Evolutionary conservation across 2,888 invertebrate genomes (phyloP).

Genomic region (Drosophila pseudotalamancana): DNA sequence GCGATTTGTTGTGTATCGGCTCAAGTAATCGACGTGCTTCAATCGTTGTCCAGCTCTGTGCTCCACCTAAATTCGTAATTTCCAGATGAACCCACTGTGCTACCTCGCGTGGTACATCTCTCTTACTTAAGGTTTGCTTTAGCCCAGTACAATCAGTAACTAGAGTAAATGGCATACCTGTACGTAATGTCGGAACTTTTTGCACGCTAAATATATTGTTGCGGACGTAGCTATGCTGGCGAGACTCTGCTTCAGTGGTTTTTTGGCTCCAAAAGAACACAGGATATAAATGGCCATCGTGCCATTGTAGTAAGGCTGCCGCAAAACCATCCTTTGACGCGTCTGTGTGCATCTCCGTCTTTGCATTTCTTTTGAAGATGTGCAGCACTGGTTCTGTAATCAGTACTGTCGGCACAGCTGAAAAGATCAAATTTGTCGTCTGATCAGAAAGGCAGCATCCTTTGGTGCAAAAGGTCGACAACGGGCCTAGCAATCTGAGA

Average conservation of each 20-base stretch:
- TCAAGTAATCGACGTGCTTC: too few species aligned
- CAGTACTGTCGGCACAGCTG: constrained; percentile 23
- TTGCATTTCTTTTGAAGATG: background rate
- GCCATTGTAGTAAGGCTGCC: background rate
- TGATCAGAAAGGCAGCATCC: constrained; percentile 10
- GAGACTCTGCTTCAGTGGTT: background rate
- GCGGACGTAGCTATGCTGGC: background rate
- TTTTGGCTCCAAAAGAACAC: background rate
- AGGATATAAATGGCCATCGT: background rate
- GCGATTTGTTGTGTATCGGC: too few species aligned
- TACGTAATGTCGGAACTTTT: too few species aligned
- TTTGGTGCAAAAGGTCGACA: constrained; percentile 8
- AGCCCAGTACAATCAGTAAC: too few species aligned
- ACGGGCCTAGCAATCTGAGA: constrained; percentile 12
- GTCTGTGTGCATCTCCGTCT: background rate
- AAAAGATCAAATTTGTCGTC: constrained; percentile 13
- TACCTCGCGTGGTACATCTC: too few species aligned
- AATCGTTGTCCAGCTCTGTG: too few species aligned
- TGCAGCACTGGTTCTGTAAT: background rate
- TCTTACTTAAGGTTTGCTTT: too few species aligned
- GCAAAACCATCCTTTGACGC: background rate
- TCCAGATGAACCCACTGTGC: too few species aligned
- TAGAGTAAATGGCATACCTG: too few species aligned
- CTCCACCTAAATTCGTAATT: too few species aligned
- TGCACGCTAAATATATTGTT: too few species aligned